Percentiles rank a stretch among this genome's conserved stretches.
Evolutionary conservation across 2,113 vertebrate species (phyloP).

Genomic region (Phaethornis superciliosus): DNA sequence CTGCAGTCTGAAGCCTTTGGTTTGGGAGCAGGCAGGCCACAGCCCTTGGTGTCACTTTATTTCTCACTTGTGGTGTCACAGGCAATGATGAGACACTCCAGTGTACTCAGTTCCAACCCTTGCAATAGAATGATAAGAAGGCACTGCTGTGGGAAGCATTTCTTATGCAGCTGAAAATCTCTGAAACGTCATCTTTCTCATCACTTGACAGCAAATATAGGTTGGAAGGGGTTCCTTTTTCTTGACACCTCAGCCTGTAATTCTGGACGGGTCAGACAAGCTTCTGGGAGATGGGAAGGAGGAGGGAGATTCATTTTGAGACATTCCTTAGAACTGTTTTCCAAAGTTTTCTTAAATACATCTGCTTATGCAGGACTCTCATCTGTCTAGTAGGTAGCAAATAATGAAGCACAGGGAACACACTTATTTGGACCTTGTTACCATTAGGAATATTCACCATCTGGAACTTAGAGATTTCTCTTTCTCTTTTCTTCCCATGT

Average conservation of each 20-base stretch:
- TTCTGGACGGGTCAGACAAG: background rate
- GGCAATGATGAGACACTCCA: background rate
- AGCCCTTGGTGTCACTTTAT: background rate
- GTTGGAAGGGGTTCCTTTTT: background rate
- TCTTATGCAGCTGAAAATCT: background rate
- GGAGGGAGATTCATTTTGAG: background rate
- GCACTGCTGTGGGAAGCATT: background rate
- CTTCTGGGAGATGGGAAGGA: background rate
- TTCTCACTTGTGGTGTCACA: background rate
- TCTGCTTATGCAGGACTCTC: background rate
- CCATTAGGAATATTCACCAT: background rate
- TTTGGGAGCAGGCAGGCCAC: background rate
- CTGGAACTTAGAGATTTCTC: background rate
- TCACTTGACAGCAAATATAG: background rate
- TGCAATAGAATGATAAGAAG: background rate
- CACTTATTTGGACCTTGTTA: background rate
- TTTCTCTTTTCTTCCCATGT: background rate
- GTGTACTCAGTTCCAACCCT: background rate
- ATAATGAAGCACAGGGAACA: background rate
- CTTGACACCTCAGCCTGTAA: background rate
- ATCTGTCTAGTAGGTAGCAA: background rate
- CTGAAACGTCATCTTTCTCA: background rate
- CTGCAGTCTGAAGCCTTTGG: background rate
- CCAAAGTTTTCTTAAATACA: background rate
- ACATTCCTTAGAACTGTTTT: background rate